Evolutionary conservation across 92 coral and sea anemone species (phyloP), one percentile per base, ranked within the genome.

Genomic region (Scolanthus callimorphus): DNA sequence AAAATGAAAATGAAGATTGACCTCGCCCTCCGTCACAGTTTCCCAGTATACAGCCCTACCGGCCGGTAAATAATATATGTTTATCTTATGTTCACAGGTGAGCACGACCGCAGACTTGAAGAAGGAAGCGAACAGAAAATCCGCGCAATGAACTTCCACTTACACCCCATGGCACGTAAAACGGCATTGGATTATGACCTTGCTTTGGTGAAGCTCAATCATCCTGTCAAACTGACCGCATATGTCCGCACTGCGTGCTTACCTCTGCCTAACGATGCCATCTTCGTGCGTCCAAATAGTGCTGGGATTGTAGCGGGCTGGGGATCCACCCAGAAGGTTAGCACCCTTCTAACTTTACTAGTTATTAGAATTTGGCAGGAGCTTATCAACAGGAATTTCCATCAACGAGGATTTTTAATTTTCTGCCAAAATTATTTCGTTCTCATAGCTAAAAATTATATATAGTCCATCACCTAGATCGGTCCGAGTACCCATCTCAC

Each of bases 61-160:
- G n/a, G n/a, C n/a, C n/a, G n/a, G n/a, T n/a, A n/a, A n/a, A n/a
- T n/a, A n/a, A n/a, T n/a, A n/a, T n/a, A n/a, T n/a, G n/a, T n/a
- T n/a, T n/a, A 34, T 15, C 41, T 34, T 34, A 6, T 15, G 8
- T 34, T 34, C 41, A 15, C 61, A 94, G 99, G 99, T 10, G 97
- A 94, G 22, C 85, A 89, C 57, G 69, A 88, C 49, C 91, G 99
- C 25, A 38, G 54, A 19, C 46, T 60, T 28, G 80, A 73, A 17
- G 99, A 81, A 30, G 99, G 99, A 3, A 84, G 85, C 20, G 99
- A 94, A 53, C 99, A 94, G 61, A 68, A 72, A 55, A 49, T 78
- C 4, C 67, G 89, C 0, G 90, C 80, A 10, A 53, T 48, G 11
- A 94, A 66, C 31, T n/a, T 82, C 22, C 3, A 44, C 71, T 27